phyloP scores from a whole-genome alignment of 2,797 vertebrate genomes.

The Periparus ater region DNA sequence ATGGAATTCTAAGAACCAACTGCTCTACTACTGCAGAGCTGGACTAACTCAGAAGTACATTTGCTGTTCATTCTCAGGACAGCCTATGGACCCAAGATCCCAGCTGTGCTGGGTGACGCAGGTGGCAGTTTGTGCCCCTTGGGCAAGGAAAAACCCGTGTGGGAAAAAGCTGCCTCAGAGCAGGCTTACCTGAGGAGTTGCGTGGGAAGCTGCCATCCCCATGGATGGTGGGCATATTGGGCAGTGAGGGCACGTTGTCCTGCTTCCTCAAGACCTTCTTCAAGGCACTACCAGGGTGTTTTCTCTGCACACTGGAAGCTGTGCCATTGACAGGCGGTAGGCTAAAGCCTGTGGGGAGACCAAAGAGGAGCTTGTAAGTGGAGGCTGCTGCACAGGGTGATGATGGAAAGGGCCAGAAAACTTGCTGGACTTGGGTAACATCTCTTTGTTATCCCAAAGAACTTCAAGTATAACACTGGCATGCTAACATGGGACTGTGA shows the following conservation, averaged over 20 bases:
- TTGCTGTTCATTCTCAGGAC: not conserved
- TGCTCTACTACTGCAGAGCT: not conserved
- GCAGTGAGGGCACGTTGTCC: slow-evolving; percentile 23
- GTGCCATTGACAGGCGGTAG: too few relatives aligned
- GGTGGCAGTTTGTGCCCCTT: not conserved
- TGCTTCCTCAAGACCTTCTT: slow-evolving; percentile 28
- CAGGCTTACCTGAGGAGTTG: slow-evolving; percentile 64
- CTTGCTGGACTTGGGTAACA: too few relatives aligned
- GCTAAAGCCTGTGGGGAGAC: too few relatives aligned
- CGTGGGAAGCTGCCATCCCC: not conserved
- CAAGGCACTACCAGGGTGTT: not conserved
- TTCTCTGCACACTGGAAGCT: too few relatives aligned
- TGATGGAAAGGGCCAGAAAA: too few relatives aligned
- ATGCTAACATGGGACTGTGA: too few relatives aligned
- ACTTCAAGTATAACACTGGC: too few relatives aligned
- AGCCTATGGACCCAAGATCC: not conserved
- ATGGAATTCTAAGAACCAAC: not conserved
- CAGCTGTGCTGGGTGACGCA: not conserved
- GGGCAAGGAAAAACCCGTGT: not conserved
- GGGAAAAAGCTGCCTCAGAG: not conserved
- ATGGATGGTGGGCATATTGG: not conserved
- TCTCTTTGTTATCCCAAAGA: too few relatives aligned
- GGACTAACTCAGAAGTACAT: not conserved
- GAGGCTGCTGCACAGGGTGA: too few relatives aligned
- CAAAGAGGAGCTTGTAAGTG: too few relatives aligned